These are phyloP conservation scores for Bombyx mori DNA, from an alignment of 1,140 invertebrate species.

Conservation along the genomic window DNA sequence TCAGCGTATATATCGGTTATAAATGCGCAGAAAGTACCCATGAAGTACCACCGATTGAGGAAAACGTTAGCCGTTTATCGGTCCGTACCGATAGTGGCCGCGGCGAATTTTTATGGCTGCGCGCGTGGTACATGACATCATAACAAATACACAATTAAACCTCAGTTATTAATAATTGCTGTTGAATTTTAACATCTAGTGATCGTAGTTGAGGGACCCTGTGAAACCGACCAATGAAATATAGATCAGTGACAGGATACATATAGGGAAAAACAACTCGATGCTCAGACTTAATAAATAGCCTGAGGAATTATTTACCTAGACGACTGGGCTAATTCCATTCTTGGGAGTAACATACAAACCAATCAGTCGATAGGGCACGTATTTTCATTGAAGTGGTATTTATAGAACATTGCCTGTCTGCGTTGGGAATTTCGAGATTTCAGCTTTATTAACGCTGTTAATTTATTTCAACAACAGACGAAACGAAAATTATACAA, in stretches of 20 bases:
- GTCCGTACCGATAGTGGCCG: slow-evolving; percentile 14
- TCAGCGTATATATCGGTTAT: slow-evolving; percentile 49
- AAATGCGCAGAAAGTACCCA: slow-evolving; percentile 54
- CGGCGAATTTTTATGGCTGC: slow-evolving; percentile 16
- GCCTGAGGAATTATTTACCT: too few species aligned
- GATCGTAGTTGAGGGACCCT: not conserved
- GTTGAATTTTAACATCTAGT: too few species aligned
- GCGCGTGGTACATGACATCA: slow-evolving; percentile 10
- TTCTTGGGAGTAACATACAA: not conserved
- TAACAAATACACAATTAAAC: not conserved
- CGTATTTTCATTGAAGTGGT: slow-evolving; percentile 36
- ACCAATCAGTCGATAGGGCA: slow-evolving; percentile 32
- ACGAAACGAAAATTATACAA: too few species aligned
- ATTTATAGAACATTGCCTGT: slow-evolving; percentile 55
- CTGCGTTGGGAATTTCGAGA: slow-evolving; percentile 30
- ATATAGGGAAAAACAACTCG: too few species aligned
- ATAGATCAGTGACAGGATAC: too few species aligned
- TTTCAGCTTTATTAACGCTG: slow-evolving; percentile 16
- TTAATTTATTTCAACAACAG: too few species aligned
- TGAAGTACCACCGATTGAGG: slow-evolving; percentile 28
- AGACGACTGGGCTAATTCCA: too few species aligned
- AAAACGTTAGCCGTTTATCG: slow-evolving; percentile 30
- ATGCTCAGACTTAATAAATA: too few species aligned
- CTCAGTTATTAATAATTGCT: not conserved
- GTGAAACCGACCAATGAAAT: too few species aligned